phyloP scores from a whole-genome alignment of 2,113 vertebrate species.

The Archilochus colubris region DNA sequence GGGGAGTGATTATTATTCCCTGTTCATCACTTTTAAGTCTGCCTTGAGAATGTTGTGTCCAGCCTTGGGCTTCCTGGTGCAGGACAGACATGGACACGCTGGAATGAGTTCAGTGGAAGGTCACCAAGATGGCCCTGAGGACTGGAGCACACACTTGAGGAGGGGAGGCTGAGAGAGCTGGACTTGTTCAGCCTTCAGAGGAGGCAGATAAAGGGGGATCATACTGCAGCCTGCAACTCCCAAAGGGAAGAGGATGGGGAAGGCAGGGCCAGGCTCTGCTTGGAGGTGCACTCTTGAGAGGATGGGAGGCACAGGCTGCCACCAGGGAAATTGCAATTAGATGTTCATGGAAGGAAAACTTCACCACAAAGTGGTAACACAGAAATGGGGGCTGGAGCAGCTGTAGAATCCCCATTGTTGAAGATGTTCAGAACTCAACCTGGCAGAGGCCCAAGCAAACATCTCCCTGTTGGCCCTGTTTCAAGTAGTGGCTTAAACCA shows the following conservation, averaged over 20 bases:
- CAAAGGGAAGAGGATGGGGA: neutral
- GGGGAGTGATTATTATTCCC: neutral
- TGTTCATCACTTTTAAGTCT: neutral
- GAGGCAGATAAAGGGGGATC: rapidly evolving
- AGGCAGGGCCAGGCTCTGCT: neutral
- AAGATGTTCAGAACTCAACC: neutral
- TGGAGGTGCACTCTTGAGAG: neutral
- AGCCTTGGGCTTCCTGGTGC: neutral
- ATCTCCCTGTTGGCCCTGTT: neutral
- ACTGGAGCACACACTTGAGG: neutral
- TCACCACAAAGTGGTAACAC: too few relatives aligned
- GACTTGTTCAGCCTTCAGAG: rapidly evolving
- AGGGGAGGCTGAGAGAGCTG: neutral
- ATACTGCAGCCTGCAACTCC: neutral
- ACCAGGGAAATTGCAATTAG: neutral
- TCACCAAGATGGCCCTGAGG: neutral
- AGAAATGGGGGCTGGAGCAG: neutral
- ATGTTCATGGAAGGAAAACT: neutral
- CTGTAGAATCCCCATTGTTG: neutral
- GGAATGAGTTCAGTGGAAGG: rapidly evolving
- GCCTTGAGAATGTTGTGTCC: neutral
- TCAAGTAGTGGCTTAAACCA: neutral
- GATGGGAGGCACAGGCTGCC: neutral
- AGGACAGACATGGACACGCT: neutral
- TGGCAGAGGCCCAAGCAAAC: neutral